phyloP scores from a whole-genome alignment of 2,888 invertebrate genomes.

The Drosophila fulvimacula region DNA sequence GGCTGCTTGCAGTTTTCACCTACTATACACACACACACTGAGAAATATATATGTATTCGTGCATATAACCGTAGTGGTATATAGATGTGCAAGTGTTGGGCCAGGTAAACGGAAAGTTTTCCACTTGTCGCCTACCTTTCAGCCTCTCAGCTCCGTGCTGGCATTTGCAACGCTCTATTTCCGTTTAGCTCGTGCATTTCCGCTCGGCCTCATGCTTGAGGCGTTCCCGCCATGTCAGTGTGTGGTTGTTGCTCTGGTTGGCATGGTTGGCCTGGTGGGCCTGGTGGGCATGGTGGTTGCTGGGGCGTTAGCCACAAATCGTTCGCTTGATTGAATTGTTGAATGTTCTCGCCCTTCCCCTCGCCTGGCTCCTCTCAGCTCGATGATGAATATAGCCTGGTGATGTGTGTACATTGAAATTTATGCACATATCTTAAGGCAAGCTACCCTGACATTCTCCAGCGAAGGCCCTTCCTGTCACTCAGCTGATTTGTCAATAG shows the following conservation, averaged over 20 bases:
- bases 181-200: slow-evolving; percentile 67
- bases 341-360: slow-evolving; percentile 34
- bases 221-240: slow-evolving; percentile 37
- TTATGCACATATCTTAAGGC: slow-evolving; percentile 31
- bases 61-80: background rate
- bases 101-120: slow-evolving; percentile 55
- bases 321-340: slow-evolving; percentile 71
- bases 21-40: background rate
- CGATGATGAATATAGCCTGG: slow-evolving; percentile 60
- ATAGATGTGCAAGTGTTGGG: slow-evolving; percentile 21
- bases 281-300: slow-evolving; percentile 14
- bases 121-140: slow-evolving; percentile 57
- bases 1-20: slow-evolving; percentile 22
- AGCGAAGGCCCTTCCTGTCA: background rate
- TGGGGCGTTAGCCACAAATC: slow-evolving; percentile 65
- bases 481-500: slow-evolving; percentile 34
- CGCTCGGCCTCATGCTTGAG: slow-evolving; percentile 51
- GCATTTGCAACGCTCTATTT: slow-evolving; percentile 64
- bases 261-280: too few species aligned
- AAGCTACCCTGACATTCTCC: background rate
- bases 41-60: background rate
- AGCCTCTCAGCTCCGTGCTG: slow-evolving; percentile 35
- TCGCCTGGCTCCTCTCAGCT: slow-evolving; percentile 20
- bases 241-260: slow-evolving; percentile 17
- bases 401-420: slow-evolving; percentile 40